Evolutionary conservation across 2,113 vertebrate genomes (phyloP).

Genomic region (Thamnophis sirtalis): DNA sequence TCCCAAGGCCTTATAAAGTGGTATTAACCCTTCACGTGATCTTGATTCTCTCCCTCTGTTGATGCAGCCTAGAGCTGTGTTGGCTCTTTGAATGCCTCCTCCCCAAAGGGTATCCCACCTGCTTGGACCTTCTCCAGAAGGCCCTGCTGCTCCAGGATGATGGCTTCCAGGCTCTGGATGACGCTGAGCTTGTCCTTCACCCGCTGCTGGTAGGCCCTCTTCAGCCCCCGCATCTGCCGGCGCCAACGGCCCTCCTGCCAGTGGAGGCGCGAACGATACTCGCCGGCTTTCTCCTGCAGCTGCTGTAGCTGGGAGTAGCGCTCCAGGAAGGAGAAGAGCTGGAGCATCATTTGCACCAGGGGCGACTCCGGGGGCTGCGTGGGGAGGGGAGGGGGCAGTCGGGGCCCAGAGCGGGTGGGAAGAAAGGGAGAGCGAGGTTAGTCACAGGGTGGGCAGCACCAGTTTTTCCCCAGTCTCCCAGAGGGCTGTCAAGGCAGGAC

Average conservation of each 20-base stretch:
- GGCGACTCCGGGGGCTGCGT: slow-evolving; percentile 70
- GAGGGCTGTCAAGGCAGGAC: accelerated
- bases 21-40: accelerated
- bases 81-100: background rate
- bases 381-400: background rate
- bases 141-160: slow-evolving; percentile 67
- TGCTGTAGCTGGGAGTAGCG: slow-evolving; percentile 80
- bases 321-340: slow-evolving; percentile 80
- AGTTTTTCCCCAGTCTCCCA: background rate
- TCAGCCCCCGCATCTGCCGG: slow-evolving; percentile 71
- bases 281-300: slow-evolving; percentile 75
- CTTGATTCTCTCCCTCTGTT: background rate
- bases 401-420: background rate
- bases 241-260: slow-evolving; percentile 71
- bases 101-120: background rate
- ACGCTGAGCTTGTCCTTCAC: slow-evolving; percentile 75
- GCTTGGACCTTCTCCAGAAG: slow-evolving; percentile 52
- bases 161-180: slow-evolving; percentile 75
- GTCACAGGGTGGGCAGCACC: no score
- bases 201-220: slow-evolving; percentile 71
- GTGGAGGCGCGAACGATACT: slow-evolving; percentile 72
- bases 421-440: background rate
- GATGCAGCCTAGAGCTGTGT: accelerated
- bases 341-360: slow-evolving; percentile 76
- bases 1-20: background rate